A percentile compares a stretch with the other conserved stretches of the same genome.
Conservation (phyloP, 23 tunicate genomes). For the Ascidia mentula region DNA sequence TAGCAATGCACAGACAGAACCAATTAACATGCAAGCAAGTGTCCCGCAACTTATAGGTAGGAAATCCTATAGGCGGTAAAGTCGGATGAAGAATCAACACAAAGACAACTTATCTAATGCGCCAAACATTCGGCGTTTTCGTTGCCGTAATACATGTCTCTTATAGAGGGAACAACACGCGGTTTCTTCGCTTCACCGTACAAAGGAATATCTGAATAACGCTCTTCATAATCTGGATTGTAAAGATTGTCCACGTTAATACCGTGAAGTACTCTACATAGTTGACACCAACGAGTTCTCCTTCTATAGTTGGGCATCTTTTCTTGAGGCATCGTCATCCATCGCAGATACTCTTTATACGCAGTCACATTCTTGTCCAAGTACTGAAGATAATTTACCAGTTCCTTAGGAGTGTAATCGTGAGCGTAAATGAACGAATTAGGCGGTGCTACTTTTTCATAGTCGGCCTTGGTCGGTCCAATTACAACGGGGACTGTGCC, state of each 20-base stretch:
- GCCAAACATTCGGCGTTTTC: neutral
- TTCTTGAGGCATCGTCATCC: constrained; percentile 18
- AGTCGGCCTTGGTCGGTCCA: constrained; percentile 25
- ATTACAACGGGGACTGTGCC: constrained; percentile 49
- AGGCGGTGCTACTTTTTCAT: constrained; percentile 8
- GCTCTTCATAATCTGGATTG: neutral
- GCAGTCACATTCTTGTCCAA: constrained; percentile 42
- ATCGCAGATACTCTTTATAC: constrained; percentile 22
- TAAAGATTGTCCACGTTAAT: constrained; percentile 10
- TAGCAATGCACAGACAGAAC: no score
- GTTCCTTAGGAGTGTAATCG: constrained; percentile 24
- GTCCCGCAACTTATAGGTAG: no score
- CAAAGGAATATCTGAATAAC: neutral
- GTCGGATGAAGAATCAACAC: no score
- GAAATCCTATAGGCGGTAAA: no score
- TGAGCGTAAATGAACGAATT: constrained; percentile 30
- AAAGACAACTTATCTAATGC: no score
- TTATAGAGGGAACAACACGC: neutral
- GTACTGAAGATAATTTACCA: constrained; percentile 24
- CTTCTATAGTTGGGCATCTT: neutral
- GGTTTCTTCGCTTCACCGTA: neutral
- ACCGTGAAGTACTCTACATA: constrained; percentile 6
- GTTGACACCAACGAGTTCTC: neutral
- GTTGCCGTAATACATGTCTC: neutral
- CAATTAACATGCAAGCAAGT: no score